A percentile compares a stretch with the other conserved stretches of the same genome.
Conservation (phyloP, 2,888 invertebrate species). For the Netelia fuscicornis region DNA sequence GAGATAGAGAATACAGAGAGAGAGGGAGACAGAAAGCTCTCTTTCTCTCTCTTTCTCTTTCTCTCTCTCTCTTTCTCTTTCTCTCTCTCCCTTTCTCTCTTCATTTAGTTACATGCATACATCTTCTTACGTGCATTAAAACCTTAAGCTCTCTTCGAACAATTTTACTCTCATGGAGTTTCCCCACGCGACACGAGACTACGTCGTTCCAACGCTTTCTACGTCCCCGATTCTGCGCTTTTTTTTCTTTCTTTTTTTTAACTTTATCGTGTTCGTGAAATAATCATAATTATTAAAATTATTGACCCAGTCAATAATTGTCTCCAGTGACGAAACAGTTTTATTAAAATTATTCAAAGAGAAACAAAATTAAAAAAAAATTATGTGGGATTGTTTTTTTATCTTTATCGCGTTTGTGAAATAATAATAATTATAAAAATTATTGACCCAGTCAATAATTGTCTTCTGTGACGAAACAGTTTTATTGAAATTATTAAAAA, state of each 20-base stretch:
- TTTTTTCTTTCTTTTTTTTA: neutral
- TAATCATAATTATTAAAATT: constrained; percentile 2
- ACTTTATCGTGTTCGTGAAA: neutral
- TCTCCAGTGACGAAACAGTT: no score
- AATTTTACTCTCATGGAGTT: constrained; percentile 16
- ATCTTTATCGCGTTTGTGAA: no score
- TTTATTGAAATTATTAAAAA: no score
- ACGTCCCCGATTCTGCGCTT: constrained; percentile 26
- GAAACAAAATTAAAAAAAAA: no score
- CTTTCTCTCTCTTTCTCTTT: neutral
- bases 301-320: neutral
- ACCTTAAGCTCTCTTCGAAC: neutral
- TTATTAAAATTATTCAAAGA: no score
- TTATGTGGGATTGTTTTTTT: no score
- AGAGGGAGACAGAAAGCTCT: neutral
- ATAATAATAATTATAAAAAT: no score
- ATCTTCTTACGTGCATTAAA: neutral
- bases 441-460: no score
- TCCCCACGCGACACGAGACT: constrained; percentile 25
- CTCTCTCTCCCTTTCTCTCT: neutral
- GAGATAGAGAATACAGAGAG: neutral
- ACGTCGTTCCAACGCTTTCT: constrained; percentile 51
- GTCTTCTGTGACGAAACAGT: no score
- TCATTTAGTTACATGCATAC: neutral
- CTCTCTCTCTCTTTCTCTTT: no score